Evolutionary conservation across 2,113 vertebrate genomes (phyloP), one percentile per base, ranked within the genome.

Genomic region (Pongo pygmaeus): DNA sequence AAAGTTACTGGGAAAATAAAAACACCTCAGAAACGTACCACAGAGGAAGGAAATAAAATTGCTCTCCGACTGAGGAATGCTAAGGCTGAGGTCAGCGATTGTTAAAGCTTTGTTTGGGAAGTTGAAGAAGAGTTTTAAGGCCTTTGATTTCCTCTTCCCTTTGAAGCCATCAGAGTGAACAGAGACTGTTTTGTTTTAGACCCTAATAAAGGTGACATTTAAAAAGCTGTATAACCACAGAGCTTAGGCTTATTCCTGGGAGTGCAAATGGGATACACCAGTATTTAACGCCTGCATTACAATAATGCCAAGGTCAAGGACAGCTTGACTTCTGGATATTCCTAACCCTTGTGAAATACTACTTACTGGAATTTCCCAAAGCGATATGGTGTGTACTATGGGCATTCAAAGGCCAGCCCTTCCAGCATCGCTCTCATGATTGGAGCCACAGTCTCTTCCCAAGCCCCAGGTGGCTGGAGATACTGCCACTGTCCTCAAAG

Each of bases 341-440:
- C 13, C 46, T 0, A 72, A 18, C 6, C 23, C 20, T 7, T 46
- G 17, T 77, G 25, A 96, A 91, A 59, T 18, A 46, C 20, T 17
- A 16, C 23, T 61, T 75, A 55, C 43, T 52, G n/a, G 13, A 52
- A 46, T 87, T 78, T 78, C 32, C 20, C 32, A 43, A 46, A 89
- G 48, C 25, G 12, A 4, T 2, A 38, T 18, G 11, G 7, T 9
- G 22, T 27, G 3, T 1, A 46, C 23, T 8, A 7, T 8, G 22
- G 22, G 4, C 7, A 70, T 40, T 78, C 40, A 90, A 13, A 89
- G 27, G 30, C 17, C 38, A 18, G 1, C 48, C 17, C 35, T 8
- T 17, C 8, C 67, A 23, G 3, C 55, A 30, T 77, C 17, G 35
- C 25, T 59, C 30, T 9, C 5, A 2, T 43, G 0, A 1, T 6